phyloP scores from a whole-genome alignment of 2,113 vertebrate species.

The Cisticola juncidis region DNA sequence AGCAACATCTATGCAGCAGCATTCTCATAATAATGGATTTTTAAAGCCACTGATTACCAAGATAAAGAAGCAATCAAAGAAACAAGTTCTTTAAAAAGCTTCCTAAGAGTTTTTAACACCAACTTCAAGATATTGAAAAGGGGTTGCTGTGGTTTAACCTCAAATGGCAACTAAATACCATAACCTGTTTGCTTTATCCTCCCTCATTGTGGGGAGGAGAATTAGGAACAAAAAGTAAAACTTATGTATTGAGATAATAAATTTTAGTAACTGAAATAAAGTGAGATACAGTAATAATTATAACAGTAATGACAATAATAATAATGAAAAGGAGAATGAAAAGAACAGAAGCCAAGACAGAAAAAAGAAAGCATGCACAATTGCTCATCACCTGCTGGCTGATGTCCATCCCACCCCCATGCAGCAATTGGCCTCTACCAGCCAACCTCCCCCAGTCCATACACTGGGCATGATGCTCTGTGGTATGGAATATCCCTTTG shows the following conservation, averaged over 20 bases:
- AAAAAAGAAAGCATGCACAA: not conserved
- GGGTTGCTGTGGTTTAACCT: not conserved
- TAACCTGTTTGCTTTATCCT: not conserved
- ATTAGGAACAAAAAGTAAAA: not conserved
- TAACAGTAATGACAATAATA: not conserved
- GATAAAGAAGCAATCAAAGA: not conserved
- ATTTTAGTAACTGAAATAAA: not conserved
- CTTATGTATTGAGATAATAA: accelerated
- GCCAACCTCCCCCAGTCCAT: not conserved
- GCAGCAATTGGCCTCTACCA: not conserved
- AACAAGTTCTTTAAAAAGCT: not conserved
- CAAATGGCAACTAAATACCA: not conserved
- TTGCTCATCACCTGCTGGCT: not conserved
- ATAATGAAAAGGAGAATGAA: not conserved
- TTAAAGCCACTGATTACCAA: not conserved
- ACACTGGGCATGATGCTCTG: not conserved
- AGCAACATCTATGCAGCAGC: not conserved
- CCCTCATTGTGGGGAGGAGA: not conserved
- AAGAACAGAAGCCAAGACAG: not conserved
- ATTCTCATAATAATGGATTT: not conserved
- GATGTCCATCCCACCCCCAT: not conserved
- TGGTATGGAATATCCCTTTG: not conserved
- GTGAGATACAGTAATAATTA: not conserved
- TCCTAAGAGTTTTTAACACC: not conserved
- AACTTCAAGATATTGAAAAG: not conserved